Evolutionary conservation across 1,140 invertebrate genomes (phyloP).

Genomic region (Drosophila yakuba): DNA sequence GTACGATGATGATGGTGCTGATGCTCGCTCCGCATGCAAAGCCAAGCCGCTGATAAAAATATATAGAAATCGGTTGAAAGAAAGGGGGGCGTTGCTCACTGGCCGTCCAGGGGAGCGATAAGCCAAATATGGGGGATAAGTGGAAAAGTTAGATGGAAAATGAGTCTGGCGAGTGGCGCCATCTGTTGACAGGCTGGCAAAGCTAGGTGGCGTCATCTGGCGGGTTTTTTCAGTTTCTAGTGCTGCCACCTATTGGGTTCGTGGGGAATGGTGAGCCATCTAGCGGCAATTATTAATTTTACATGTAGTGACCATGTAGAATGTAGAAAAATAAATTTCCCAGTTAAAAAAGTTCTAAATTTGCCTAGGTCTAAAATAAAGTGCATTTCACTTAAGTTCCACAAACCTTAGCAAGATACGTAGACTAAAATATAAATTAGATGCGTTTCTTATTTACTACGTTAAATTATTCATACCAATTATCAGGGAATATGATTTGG

Average conservation of each 20-base stretch:
- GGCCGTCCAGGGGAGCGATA: slow-evolving; percentile 14
- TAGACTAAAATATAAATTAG: too few relatives aligned
- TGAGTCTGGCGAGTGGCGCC: neutral
- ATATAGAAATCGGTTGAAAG: slow-evolving; percentile 3
- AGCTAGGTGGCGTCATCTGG: neutral
- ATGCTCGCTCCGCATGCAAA: slow-evolving; percentile 36
- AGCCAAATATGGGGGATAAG: slow-evolving; percentile 6
- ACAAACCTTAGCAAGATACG: too few relatives aligned
- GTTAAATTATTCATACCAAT: too few relatives aligned
- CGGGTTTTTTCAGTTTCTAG: neutral
- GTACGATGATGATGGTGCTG: slow-evolving; percentile 10
- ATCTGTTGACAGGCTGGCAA: neutral
- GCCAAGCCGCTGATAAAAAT: slow-evolving; percentile 36
- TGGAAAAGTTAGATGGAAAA: neutral
- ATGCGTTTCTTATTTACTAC: too few relatives aligned
- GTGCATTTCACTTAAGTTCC: too few relatives aligned
- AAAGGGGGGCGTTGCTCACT: slow-evolving; percentile 2
- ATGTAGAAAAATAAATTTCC: neutral
- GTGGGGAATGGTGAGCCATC: neutral
- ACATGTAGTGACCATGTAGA: neutral
- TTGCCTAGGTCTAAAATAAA: too few relatives aligned
- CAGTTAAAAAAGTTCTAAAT: too few relatives aligned
- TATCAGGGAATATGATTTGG: neutral
- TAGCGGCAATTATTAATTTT: neutral
- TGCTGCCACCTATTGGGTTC: neutral